Evolutionary conservation across 2,888 invertebrate genomes (phyloP).

Genomic region (Lamellibrachia satsuma): DNA sequence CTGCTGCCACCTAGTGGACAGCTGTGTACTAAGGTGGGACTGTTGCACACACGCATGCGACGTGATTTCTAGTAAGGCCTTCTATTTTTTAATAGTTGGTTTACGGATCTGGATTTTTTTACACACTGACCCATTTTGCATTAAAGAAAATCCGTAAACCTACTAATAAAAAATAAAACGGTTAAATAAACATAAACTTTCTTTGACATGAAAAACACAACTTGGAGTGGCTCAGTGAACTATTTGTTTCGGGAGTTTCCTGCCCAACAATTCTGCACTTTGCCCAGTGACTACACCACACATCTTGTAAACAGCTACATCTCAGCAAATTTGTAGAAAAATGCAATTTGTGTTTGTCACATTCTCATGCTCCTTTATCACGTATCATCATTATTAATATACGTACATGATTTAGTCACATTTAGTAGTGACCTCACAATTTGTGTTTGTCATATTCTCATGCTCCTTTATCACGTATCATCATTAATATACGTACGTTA

Average conservation of each 20-base stretch:
- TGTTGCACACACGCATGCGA: background rate
- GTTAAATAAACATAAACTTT: background rate
- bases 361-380: background rate
- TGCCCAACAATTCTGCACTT: background rate
- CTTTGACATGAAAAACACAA: background rate
- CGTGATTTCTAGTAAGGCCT: background rate
- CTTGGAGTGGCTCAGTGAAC: background rate
- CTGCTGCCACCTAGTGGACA: background rate
- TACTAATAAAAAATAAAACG: background rate
- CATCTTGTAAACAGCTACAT: too few relatives aligned
- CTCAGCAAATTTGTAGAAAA: background rate
- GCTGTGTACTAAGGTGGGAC: background rate
- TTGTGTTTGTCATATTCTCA: background rate
- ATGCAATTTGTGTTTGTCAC: background rate
- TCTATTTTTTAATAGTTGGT: too few relatives aligned
- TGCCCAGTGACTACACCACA: too few relatives aligned
- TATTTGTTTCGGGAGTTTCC: background rate
- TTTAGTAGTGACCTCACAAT: background rate
- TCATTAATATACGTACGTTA: background rate
- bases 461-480: background rate
- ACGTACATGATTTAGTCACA: background rate
- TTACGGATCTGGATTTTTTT: too few relatives aligned
- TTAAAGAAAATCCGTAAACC: too few relatives aligned
- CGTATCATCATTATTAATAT: background rate
- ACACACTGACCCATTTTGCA: too few relatives aligned